Conservation (phyloP, 2,888 invertebrate genomes). For the Oxystoma pomonae region DNA sequence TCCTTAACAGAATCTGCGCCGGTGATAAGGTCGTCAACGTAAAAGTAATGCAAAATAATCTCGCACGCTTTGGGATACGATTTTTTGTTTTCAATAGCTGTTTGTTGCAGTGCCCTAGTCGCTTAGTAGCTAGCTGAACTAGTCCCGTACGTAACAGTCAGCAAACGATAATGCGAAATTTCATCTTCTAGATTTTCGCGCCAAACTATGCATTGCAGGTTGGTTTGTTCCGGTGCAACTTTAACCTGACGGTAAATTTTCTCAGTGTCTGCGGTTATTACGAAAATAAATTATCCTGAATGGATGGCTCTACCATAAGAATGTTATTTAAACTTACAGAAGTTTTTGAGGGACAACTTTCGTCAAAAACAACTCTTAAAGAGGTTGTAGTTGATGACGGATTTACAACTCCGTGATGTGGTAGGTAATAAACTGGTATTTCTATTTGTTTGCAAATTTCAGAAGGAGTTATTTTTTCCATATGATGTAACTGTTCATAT, state of each 20-base stretch:
- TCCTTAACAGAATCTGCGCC: neutral
- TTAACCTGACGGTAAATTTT: neutral
- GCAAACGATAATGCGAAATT: too few relatives aligned
- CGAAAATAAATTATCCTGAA: neutral
- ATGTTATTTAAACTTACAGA: slow-evolving; percentile 12
- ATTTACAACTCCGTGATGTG: slow-evolving; percentile 10
- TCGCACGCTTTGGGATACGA: too few relatives aligned
- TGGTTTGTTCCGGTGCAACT: too few relatives aligned
- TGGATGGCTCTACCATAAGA: slow-evolving; percentile 6
- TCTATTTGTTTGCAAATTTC: too few relatives aligned
- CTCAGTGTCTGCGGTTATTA: neutral
- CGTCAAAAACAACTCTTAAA: slow-evolving; percentile 10
- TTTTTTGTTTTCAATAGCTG: too few relatives aligned
- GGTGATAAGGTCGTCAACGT: neutral
- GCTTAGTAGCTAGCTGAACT: too few relatives aligned
- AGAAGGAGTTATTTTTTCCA: slow-evolving; percentile 3
- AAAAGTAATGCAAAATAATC: neutral
- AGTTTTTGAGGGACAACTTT: neutral
- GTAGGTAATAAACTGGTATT: slow-evolving; percentile 9
- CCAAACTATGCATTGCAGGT: too few relatives aligned
- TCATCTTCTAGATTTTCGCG: too few relatives aligned
- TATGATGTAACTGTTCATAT: slow-evolving; percentile 9
- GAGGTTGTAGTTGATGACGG: slow-evolving; percentile 8
- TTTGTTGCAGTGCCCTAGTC: too few relatives aligned
- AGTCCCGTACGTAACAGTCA: too few relatives aligned